These are phyloP conservation scores for Garrulus glandarius DNA, from an alignment of 2,797 vertebrate genomes.

Conservation along the genomic window DNA sequence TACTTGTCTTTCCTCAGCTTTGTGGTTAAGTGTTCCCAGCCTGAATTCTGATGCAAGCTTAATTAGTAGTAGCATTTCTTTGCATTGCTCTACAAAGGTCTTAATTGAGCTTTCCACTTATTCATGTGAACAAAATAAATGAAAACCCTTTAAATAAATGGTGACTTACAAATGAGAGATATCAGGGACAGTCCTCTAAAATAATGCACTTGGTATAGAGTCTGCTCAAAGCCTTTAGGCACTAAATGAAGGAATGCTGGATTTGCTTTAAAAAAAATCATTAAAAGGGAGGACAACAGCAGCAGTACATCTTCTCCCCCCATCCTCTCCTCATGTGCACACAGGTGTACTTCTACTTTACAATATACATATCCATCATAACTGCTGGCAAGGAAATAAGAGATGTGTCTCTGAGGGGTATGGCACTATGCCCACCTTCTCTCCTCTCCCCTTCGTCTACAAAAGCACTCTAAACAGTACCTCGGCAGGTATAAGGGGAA, in stretches of 20 bases:
- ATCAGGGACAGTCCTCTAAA: neutral
- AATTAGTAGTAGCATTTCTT: neutral
- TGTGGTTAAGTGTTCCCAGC: neutral
- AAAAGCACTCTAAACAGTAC: neutral
- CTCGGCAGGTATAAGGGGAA: rapidly evolving
- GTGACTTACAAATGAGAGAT: neutral
- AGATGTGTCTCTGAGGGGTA: rapidly evolving
- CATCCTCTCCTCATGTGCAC: neutral
- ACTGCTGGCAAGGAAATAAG: neutral
- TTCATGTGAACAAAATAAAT: neutral
- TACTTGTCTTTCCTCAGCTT: neutral
- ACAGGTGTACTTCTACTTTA: neutral
- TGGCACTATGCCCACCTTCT: neutral
- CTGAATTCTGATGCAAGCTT: neutral
- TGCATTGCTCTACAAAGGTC: neutral
- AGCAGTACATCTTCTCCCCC: neutral
- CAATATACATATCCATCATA: neutral
- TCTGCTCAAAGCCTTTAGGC: neutral
- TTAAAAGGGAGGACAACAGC: neutral
- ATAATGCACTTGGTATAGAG: neutral
- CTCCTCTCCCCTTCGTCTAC: neutral
- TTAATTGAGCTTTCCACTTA: neutral
- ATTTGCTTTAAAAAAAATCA: neutral
- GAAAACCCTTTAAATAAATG: neutral
- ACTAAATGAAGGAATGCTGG: neutral